Base-by-base conservation (phyloP, 2,888 invertebrate species). In the Erebia epiphron region DNA sequence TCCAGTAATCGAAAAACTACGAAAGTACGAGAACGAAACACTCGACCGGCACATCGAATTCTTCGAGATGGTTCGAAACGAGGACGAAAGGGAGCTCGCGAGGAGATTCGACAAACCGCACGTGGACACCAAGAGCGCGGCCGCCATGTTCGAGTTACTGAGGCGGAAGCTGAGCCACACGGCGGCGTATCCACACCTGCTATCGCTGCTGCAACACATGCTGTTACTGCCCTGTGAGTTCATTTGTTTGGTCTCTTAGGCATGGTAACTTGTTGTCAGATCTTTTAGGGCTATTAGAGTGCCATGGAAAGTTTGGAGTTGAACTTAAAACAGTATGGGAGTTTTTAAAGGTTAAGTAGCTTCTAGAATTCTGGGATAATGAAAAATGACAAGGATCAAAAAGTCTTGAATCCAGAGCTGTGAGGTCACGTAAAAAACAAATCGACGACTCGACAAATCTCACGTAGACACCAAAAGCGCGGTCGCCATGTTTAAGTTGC, bases 41-140 rank as follows among this genome's bases (percentile, higher is more conserved):
- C 92, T 99, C 69, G 98, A 99, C 86, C 95, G 98, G 80, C 99
- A 99, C 95, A 95, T 99, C 89, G 99, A 99, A 87, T 98, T 99
- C 91, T 99, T 99, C 92, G 99, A 99, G 92, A 98, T 99, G 98
- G 97, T 99, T 26, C 95, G 99, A 61, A 97, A 97, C 82, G 99
- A 99, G 90, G 99, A 99, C 88, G 99, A 99, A 87, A 97, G 98
- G 81, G 98, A 99, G 85, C 88, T 99, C 74, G 97, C 98, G 5
- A 95, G 98, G 75, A 96, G 97, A 80, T 98, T 98, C 91, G 98
- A 98, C 84, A 95, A 96, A 84, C 97, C 97, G 78, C 98, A 98
- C 87, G 96, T 99, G 65, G 98, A 99, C 86, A 98, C 98, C 0
- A 98, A 98, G 91, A 98, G 98, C 87, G 98, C 98, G 1, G 95